Evolutionary conservation across 2,113 vertebrate species (phyloP), one percentile per base, ranked within the genome.

Genomic region (Beaufortia kweichowensis): DNA sequence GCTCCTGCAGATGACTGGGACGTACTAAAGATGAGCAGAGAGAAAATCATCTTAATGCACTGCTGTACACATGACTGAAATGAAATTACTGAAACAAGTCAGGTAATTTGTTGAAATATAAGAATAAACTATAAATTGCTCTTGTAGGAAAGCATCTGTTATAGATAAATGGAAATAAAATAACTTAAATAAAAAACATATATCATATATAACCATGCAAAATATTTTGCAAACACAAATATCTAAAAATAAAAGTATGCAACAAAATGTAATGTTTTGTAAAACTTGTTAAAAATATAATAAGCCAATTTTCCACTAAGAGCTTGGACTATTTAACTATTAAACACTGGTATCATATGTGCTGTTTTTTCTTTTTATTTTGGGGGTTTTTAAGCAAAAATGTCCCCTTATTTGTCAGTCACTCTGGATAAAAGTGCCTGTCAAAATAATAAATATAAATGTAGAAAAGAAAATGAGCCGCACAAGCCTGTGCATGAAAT

Each of bases 1-100:
- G 5, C 88, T 90, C 79, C 91, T 90, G 84, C 91, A 88, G 68
- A 92, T 85, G 24, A 90, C 87, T 9, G 93, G 91, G 85, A 89
- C 90, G 71, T 91, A 93, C 90, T 91, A 86, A 29, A 67, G 14
- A 81, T 17, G 65, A 7, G 23, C 46, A 46, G 11, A 53, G 29
- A 67, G 9, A 50, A 41, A 17, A 46, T 46, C 3, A 17, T 46
- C 43, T 46, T 48, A 48, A 48, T 19, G 17, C 15, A 46, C 43
- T 15, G 43, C 12, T 46, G 2, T 46, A 15, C 14, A 46, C 15
- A 46, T 46, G 43, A 46, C 2, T 17, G 15, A 46, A 12, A 12
- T 46, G 11, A 48, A 48, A 48, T 0, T 0, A 48, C 4, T 48
- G 5, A 48, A 48, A 48, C 43, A 19, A 14, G 15, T 17, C 15